Conservation (phyloP, 1,140 invertebrate species). For the Magallana angulata region DNA sequence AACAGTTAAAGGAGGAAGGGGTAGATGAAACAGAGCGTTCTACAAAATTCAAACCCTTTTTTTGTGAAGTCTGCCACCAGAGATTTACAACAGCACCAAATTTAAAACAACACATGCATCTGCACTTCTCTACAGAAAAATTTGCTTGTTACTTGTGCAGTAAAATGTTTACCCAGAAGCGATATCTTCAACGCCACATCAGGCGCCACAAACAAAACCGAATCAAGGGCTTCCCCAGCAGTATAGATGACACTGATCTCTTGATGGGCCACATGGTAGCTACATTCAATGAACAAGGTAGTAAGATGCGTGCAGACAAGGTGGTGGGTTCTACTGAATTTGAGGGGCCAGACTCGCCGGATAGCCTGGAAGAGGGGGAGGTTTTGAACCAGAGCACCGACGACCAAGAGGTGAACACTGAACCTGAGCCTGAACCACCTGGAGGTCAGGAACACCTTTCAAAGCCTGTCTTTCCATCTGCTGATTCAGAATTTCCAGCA, state of each 20-base stretch:
- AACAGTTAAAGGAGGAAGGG: slow-evolving; percentile 2
- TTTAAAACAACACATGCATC: slow-evolving; percentile 28
- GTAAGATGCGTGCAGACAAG: not conserved
- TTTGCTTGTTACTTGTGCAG: slow-evolving; percentile 34
- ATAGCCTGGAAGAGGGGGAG: not conserved
- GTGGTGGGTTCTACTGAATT: not conserved
- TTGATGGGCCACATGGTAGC: slow-evolving; percentile 31
- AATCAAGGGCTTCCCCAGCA: not conserved
- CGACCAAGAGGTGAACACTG: not conserved
- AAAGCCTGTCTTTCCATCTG: slow-evolving; percentile 21
- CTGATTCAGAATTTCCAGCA: not conserved
- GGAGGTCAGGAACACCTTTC: not conserved
- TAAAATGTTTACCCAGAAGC: slow-evolving; percentile 40
- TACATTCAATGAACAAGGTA: slow-evolving; percentile 24
- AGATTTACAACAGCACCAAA: slow-evolving; percentile 24
- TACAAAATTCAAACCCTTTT: not conserved
- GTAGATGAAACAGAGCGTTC: not conserved
- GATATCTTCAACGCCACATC: slow-evolving; percentile 38
- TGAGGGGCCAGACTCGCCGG: not conserved
- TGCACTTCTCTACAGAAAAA: not conserved
- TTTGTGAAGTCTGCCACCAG: slow-evolving; percentile 24
- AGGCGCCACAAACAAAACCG: not conserved
- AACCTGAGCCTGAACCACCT: not conserved
- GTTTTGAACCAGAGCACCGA: not conserved
- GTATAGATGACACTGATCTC: not conserved